Evolutionary conservation across 2,113 vertebrate species (phyloP).

Genomic region (Phycodurus eques): DNA sequence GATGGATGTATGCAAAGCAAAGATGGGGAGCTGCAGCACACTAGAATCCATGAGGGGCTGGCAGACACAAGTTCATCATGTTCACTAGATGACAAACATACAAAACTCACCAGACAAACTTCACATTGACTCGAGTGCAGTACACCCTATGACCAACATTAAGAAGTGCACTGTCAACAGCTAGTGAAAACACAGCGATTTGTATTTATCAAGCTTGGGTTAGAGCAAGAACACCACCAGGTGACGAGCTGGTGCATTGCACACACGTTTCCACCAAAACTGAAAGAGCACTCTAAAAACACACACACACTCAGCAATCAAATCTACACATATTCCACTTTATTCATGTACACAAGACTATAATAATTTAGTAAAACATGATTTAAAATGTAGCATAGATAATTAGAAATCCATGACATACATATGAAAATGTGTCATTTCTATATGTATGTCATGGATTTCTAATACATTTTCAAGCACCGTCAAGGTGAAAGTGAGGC

Average conservation of each 20-base stretch:
- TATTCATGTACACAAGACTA: slow-evolving; percentile 32
- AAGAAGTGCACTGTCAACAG: background rate
- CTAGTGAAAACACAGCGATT: background rate
- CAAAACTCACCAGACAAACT: too few species aligned
- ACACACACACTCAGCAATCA: background rate
- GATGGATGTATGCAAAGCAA: too few species aligned
- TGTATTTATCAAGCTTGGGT: background rate
- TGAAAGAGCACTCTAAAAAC: background rate
- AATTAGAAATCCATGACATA: slow-evolving; percentile 6
- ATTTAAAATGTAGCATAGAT: slow-evolving; percentile 22
- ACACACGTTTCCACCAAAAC: background rate
- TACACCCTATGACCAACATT: background rate
- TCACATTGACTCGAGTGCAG: background rate
- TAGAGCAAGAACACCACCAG: slow-evolving; percentile 28
- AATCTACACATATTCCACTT: slow-evolving; percentile 28
- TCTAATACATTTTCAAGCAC: background rate
- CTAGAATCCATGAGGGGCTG: too few species aligned
- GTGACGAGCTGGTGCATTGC: slow-evolving; percentile 8
- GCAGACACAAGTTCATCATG: too few species aligned
- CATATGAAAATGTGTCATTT: too few species aligned
- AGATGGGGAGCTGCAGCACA: too few species aligned
- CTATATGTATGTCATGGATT: too few species aligned
- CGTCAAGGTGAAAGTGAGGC: background rate
- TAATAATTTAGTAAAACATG: slow-evolving; percentile 48
- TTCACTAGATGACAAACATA: background rate